A percentile compares a stretch with the other conserved stretches of the same genome.
Evolutionary conservation across 2,113 vertebrate species (phyloP).

Genomic region (Seriola dumerili): DNA sequence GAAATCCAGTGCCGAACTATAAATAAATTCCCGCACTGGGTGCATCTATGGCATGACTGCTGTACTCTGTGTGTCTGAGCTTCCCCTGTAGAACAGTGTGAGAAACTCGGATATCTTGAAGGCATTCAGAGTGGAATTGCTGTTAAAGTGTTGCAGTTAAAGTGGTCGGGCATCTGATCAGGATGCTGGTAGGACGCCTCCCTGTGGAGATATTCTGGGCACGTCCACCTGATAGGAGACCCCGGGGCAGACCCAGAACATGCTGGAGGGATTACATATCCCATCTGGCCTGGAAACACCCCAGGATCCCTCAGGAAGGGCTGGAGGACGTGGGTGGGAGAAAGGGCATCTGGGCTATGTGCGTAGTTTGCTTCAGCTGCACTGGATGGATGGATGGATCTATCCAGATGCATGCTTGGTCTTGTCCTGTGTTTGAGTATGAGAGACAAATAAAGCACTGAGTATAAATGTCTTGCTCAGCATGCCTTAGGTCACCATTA

Average conservation of each 20-base stretch:
- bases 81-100: background rate
- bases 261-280: constrained; percentile 48
- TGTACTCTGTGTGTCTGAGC: background rate
- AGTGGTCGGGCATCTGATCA: background rate
- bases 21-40: background rate
- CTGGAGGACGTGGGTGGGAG: background rate
- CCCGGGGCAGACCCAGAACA: constrained; percentile 18
- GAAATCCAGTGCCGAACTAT: background rate
- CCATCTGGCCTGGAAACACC: constrained; percentile 44
- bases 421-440: background rate
- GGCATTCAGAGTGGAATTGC: background rate
- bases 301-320: constrained; percentile 6
- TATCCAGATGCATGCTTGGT: background rate
- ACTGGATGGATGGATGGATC: constrained; percentile 2
- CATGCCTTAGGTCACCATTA: background rate
- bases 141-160: background rate
- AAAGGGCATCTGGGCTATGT: constrained; percentile 24
- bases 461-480: background rate
- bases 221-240: constrained; percentile 45
- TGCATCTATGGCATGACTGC: background rate
- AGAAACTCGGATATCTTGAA: background rate
- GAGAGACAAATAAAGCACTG: background rate
- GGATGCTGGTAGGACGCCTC: background rate
- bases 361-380: constrained; percentile 15
- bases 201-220: constrained; percentile 32